Conservation (phyloP, 2,113 vertebrate species). For the Dermatemys mawii region DNA sequence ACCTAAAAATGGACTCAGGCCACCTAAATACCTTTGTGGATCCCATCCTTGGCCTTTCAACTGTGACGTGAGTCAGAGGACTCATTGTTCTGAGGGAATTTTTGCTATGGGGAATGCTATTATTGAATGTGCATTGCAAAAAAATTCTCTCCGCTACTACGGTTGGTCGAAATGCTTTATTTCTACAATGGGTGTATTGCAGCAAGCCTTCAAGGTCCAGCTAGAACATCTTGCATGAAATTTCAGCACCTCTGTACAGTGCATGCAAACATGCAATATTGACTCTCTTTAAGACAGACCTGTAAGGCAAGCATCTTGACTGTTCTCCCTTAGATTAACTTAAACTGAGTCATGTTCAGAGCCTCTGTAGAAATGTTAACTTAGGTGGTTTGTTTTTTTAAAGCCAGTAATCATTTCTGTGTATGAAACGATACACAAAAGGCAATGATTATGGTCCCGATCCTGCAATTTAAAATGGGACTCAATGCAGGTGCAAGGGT, state of each 20-base stretch:
- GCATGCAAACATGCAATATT: neutral
- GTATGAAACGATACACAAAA: neutral
- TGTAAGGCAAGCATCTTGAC: neutral
- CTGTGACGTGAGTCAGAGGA: neutral
- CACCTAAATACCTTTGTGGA: neutral
- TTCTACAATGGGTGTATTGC: neutral
- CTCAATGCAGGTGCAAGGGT: neutral
- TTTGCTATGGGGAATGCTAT: neutral
- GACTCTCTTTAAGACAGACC: too few relatives aligned
- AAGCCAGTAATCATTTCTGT: neutral
- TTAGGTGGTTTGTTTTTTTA: neutral
- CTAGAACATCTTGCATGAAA: neutral
- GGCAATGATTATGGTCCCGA: rapidly evolving
- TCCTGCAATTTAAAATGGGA: neutral
- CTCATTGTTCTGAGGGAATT: neutral
- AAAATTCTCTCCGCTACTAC: neutral
- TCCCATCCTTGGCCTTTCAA: neutral
- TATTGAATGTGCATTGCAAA: neutral
- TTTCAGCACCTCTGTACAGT: rapidly evolving
- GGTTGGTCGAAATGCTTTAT: neutral
- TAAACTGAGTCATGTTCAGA: neutral
- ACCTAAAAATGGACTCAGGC: neutral
- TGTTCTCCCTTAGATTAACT: neutral
- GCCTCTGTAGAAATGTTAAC: neutral
- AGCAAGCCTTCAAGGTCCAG: neutral